A percentile compares a stretch with the other conserved stretches of the same genome.
These are phyloP conservation scores for Apomyelois bistriatella DNA, from an alignment of 2,888 invertebrate genomes.

Conservation along the genomic window DNA sequence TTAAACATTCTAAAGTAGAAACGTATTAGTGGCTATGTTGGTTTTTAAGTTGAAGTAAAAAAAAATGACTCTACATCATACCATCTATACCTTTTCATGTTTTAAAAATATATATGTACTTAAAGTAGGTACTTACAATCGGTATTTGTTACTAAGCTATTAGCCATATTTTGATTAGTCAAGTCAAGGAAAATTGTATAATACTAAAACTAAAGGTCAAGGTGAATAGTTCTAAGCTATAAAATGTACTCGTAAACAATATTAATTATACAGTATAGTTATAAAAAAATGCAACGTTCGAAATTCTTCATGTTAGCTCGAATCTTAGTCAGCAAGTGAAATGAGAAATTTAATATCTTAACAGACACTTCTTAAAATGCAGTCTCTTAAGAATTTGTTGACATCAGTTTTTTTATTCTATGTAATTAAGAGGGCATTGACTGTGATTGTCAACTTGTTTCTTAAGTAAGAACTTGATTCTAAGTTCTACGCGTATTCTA, in stretches of 20 bases:
- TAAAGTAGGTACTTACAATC: not conserved
- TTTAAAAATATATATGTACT: no score
- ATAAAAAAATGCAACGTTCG: not conserved
- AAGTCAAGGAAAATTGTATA: not conserved
- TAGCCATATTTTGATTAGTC: not conserved
- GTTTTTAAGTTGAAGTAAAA: no score
- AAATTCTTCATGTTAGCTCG: slow-evolving; percentile 23
- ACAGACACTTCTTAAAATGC: not conserved
- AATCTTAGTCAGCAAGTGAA: slow-evolving; percentile 12
- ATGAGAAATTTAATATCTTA: slow-evolving; percentile 3
- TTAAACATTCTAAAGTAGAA: no score
- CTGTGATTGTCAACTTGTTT: no score
- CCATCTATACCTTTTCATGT: no score
- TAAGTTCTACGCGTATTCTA: no score
- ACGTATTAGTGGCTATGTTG: no score
- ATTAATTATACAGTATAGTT: not conserved
- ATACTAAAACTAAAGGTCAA: not conserved
- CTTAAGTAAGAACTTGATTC: no score
- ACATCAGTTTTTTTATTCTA: not conserved
- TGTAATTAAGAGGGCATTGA: no score
- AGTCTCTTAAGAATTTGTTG: not conserved
- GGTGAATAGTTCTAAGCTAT: not conserved
- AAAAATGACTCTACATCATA: no score
- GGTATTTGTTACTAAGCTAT: not conserved
- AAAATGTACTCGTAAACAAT: no score